Percentiles rank a stretch among this genome's conserved stretches.
These are phyloP conservation scores for Lordiphosa fenestrarum DNA, from an alignment of 2,888 invertebrate genomes.

Conservation along the genomic window DNA sequence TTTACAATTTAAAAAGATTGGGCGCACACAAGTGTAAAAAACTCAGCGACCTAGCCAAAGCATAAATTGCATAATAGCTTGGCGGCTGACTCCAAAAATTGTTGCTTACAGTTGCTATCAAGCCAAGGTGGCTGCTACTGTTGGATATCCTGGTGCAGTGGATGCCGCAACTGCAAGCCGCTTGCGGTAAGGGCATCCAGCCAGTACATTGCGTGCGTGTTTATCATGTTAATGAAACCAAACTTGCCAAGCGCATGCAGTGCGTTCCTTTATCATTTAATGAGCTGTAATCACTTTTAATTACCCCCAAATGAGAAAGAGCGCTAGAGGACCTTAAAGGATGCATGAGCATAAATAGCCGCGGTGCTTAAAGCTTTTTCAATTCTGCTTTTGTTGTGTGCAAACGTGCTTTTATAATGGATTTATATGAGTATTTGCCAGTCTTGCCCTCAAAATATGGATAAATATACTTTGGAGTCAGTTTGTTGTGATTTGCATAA, in stretches of 20 bases:
- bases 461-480: slow-evolving; percentile 38
- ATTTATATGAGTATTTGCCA: slow-evolving; percentile 53
- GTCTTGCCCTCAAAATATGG: slow-evolving; percentile 33
- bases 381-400: slow-evolving; percentile 42
- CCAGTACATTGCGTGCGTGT: slow-evolving; percentile 12
- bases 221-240: slow-evolving; percentile 11
- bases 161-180: slow-evolving; percentile 52
- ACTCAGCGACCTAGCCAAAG: too few species aligned
- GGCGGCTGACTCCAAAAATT: slow-evolving; percentile 53
- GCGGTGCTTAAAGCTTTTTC: slow-evolving; percentile 30
- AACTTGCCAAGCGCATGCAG: slow-evolving; percentile 36
- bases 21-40: too few species aligned
- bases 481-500: slow-evolving; percentile 55
- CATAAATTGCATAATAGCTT: slow-evolving; percentile 59
- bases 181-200: slow-evolving; percentile 32
- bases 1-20: too few species aligned
- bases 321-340: slow-evolving; percentile 25
- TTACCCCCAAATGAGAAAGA: slow-evolving; percentile 38
- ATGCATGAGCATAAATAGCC: slow-evolving; percentile 4
- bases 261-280: slow-evolving; percentile 59
- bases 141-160: slow-evolving; percentile 17
- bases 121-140: slow-evolving; percentile 42
- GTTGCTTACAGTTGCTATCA: slow-evolving; percentile 60
- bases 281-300: slow-evolving; percentile 60
- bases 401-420: slow-evolving; percentile 68